Evolutionary conservation across 1,140 invertebrate species (phyloP), one percentile per base, ranked within the genome.

Genomic region (Parasteatoda tepidariorum): DNA sequence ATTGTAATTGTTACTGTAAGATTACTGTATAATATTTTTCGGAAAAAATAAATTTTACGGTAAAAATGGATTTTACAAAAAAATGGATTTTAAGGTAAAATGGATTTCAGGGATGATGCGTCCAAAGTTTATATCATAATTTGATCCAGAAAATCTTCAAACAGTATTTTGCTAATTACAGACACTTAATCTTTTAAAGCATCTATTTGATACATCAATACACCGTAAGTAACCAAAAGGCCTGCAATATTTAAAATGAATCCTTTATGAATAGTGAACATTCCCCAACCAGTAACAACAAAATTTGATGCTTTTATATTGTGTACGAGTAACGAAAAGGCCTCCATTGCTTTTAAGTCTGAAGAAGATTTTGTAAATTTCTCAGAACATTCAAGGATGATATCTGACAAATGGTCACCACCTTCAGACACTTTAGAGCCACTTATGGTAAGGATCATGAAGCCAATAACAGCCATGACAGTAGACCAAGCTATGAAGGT

Each of bases 151-250:
- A n/a, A n/a, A n/a, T n/a, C n/a, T n/a, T n/a, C n/a, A n/a, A n/a
- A n/a, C n/a, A n/a, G n/a, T n/a, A n/a, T n/a, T n/a, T n/a, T n/a
- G n/a, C 7, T 48, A 7, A 48, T 26, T 41, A 18, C 11, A 67
- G 2, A 1, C 33, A 5, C 38, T 15, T 68, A 33, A 5, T 22
- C 48, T 41, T 68, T 71, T 7, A 71, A 33, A 33, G 48, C 41
- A 38, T 78, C 62, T 61, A 78, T 66, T 22, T 78, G 74, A 34
- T 66, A 66, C 38, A 78, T 78, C 0, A 78, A 22, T 7, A 78
- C 61, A 31, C 74, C 62, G 26, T 78, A 78, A 0, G 74, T 78
- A 26, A 66, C 59, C 34, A 78, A 9, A 1, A 66, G 18, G 1
- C 61, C 59, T 22, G 41, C 30, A 30, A 78, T 34, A 7, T 5